Percentiles rank a stretch among this genome's conserved stretches.
phyloP scores from a whole-genome alignment of 2,888 invertebrate genomes.

The Eustalomyia histrio region DNA sequence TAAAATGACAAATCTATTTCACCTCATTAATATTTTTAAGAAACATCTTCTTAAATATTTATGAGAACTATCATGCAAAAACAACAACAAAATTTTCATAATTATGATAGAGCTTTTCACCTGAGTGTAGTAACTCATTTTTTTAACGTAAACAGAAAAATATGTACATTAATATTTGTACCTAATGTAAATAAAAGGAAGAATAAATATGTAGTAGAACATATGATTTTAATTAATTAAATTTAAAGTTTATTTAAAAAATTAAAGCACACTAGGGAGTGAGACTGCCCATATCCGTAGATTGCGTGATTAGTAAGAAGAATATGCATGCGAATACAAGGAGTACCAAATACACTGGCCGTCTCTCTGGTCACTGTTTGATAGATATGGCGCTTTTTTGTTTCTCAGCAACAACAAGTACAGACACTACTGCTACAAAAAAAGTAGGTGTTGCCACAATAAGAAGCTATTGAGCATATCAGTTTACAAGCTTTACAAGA shows the following conservation, averaged over 20 bases:
- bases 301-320: conserved; percentile 28
- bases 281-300: conserved; percentile 67
- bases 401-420: conserved; percentile 11
- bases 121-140: too few relatives aligned
- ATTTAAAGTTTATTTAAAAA: conserved; percentile 69
- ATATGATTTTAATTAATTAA: conserved; percentile 67
- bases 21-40: too few relatives aligned
- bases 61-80: too few relatives aligned
- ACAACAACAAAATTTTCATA: too few relatives aligned
- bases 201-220: conserved; percentile 41
- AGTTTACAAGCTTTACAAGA: conserved; percentile 66
- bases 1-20: too few relatives aligned
- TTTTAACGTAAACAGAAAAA: too few relatives aligned
- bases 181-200: conserved; percentile 29
- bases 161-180: too few relatives aligned
- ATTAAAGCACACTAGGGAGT: conserved; percentile 67
- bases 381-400: conserved; percentile 31
- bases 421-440: conserved; percentile 26
- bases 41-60: too few relatives aligned
- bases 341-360: background rate
- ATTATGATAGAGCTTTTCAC: too few relatives aligned
- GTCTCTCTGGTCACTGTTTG: conserved; percentile 3
- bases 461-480: conserved; percentile 66
- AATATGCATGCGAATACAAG: background rate
- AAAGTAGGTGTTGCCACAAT: conserved; percentile 60